Conservation (phyloP, 1,140 invertebrate species). For the Macrotrachela quadricornifera region DNA sequence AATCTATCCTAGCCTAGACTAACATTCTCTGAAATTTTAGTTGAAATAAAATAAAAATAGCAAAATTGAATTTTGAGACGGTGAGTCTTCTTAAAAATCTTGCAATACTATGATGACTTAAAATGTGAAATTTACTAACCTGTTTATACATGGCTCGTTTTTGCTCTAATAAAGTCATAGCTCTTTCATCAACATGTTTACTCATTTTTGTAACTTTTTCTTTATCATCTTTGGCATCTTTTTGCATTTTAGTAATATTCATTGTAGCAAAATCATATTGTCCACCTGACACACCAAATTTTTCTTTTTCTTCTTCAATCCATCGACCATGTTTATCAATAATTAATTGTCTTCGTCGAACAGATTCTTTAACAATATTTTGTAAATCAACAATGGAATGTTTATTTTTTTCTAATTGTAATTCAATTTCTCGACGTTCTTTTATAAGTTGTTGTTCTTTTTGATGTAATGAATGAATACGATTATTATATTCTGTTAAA, state of each 20-base stretch:
- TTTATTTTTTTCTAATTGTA: not conserved
- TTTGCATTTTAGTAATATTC: conserved; percentile 38
- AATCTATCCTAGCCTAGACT: too few species aligned
- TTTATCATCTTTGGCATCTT: conserved; percentile 40
- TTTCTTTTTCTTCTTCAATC: conserved; percentile 54
- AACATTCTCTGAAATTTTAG: too few species aligned
- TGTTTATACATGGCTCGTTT: conserved; percentile 67
- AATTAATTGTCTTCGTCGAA: conserved; percentile 33
- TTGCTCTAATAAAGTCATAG: conserved; percentile 58
- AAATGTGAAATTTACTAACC: conserved; percentile 46
- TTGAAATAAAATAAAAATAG: too few species aligned
- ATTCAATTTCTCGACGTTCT: not conserved
- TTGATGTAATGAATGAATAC: too few species aligned
- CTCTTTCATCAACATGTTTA: conserved; percentile 56
- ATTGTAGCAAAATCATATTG: conserved; percentile 36
- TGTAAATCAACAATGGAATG: not conserved
- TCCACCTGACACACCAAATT: conserved; percentile 47
- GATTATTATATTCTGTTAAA: too few species aligned
- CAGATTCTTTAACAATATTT: conserved; percentile 32
- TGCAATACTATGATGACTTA: too few species aligned
- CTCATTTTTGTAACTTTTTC: conserved; percentile 49
- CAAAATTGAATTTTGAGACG: too few species aligned
- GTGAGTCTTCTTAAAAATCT: too few species aligned
- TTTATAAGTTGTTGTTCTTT: too few species aligned
- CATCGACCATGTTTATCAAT: conserved; percentile 28